A percentile compares a stretch with the other conserved stretches of the same genome.
These are phyloP conservation scores for Dinomys branickii DNA, from an alignment of 2,113 vertebrate species.

Conservation along the genomic window DNA sequence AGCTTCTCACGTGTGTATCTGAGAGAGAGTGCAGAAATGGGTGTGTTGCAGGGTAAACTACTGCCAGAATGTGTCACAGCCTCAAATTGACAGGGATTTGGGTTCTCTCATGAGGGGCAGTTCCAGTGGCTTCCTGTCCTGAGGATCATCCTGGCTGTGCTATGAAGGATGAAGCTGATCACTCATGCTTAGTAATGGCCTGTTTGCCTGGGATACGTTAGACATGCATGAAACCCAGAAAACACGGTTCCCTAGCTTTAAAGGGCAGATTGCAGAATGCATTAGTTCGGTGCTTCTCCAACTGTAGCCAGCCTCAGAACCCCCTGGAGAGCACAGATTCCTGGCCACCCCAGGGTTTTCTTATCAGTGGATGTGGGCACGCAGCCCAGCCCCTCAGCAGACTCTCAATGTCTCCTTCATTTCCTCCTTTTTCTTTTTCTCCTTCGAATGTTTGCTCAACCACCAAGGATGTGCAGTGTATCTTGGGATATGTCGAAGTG, in stretches of 20 bases:
- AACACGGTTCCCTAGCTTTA: not conserved
- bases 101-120: not conserved
- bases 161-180: not conserved
- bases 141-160: not conserved
- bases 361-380: not conserved
- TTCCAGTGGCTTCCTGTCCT: not conserved
- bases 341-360: not conserved
- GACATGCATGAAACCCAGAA: not conserved
- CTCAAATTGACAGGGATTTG: not conserved
- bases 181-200: not conserved
- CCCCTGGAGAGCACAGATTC: not conserved
- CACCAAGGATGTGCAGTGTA: not conserved
- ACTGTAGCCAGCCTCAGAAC: not conserved
- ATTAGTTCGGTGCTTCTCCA: not conserved
- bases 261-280: not conserved
- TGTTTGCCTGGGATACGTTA: not conserved
- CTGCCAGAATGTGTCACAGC: fast-evolving
- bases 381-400: fast-evolving
- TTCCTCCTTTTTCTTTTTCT: too few species aligned
- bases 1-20: not conserved
- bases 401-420: not conserved
- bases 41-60: not conserved
- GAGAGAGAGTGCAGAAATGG: fast-evolving
- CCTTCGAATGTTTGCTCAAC: not conserved
- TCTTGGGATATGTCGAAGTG: not conserved